Conservation (phyloP, 1,140 invertebrate genomes). For the Caenorhabditis tropicalis region DNA sequence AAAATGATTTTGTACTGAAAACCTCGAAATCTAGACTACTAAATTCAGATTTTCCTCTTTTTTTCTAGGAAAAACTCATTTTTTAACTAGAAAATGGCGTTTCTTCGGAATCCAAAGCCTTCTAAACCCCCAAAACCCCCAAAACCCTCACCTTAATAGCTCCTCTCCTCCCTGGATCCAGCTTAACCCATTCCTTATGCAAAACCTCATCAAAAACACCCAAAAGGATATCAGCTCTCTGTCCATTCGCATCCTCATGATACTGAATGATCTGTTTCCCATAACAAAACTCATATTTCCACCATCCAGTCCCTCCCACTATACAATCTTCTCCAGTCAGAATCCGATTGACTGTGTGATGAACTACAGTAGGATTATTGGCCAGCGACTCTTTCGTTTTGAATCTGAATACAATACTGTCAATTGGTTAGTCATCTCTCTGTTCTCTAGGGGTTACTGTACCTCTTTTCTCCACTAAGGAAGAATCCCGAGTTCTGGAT, state of each 20-base stretch:
- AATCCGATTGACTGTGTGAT: constrained; percentile 44
- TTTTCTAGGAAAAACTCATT: too few species aligned
- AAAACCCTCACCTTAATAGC: not conserved
- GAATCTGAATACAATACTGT: too few species aligned
- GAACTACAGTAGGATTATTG: not conserved
- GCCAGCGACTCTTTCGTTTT: not conserved
- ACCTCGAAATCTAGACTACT: too few species aligned
- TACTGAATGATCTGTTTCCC: constrained; percentile 55
- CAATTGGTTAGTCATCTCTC: too few species aligned
- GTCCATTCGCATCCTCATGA: constrained; percentile 50
- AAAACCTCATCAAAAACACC: constrained; percentile 52
- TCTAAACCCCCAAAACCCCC: not conserved
- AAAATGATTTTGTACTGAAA: too few species aligned
- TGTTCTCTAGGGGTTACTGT: too few species aligned
- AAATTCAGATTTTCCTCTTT: too few species aligned
- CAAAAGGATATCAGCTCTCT: constrained; percentile 49
- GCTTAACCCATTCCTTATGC: constrained; percentile 55
- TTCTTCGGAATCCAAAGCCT: too few species aligned
- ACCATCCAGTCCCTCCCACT: constrained; percentile 52
- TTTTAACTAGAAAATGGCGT: too few species aligned
- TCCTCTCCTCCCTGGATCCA: not conserved
- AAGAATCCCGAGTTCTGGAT: not conserved
- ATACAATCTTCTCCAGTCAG: constrained; percentile 50
- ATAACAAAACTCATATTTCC: constrained; percentile 58
- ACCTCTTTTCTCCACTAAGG: not conserved